Base-by-base conservation (phyloP, 2,113 vertebrate genomes). In the Silurus meridionalis region DNA sequence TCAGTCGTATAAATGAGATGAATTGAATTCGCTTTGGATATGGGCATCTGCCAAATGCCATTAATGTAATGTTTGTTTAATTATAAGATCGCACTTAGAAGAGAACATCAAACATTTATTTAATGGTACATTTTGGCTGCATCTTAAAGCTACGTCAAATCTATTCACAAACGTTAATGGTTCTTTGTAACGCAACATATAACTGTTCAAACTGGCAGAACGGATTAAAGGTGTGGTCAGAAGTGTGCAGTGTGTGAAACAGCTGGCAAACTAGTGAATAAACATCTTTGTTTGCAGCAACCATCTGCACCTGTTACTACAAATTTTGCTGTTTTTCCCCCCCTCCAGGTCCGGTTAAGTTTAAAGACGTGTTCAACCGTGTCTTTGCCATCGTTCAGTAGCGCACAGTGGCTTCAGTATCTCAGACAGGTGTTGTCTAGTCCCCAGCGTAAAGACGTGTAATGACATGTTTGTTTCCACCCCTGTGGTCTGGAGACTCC, bases 401-500 rank as follows among this genome's bases (percentile, higher is more conserved):
- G 60, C 58, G 80, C 64, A 72, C 55, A 21, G 58, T 75, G 69
- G 55, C 67, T 86, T 72, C 9, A 53, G 55, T 60, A 50, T 74
- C 13, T 23, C 21, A 71, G 71, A 48, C 80, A 80, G 87, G 78
- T 84, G 63, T 53, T 81, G 46, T 84, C 74, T 79, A 60, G 80
- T 48, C 50, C 72, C 55, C 8, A 77, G 84, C 67, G 23, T 53
- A 28, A 46, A 10, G 52, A 77, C 58, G 57, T 57, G 60, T 25
- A 83, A 83, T 8, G n/a, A 82, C 25, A 23, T 77, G 71, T 37
- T 67, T 14, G n/a, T 67, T n/a, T n/a, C n/a, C 57, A 66, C 66
- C 50, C 80, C 67, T 52, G 10, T 23, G 57, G 58, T 75, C 52
- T 87, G 37, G 17, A 64, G 23, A 25, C 67, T 74, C 67, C 79